Evolutionary conservation across 1,140 invertebrate genomes (phyloP), one percentile per base, ranked within the genome.

Genomic region (Micrasema longulum): DNA sequence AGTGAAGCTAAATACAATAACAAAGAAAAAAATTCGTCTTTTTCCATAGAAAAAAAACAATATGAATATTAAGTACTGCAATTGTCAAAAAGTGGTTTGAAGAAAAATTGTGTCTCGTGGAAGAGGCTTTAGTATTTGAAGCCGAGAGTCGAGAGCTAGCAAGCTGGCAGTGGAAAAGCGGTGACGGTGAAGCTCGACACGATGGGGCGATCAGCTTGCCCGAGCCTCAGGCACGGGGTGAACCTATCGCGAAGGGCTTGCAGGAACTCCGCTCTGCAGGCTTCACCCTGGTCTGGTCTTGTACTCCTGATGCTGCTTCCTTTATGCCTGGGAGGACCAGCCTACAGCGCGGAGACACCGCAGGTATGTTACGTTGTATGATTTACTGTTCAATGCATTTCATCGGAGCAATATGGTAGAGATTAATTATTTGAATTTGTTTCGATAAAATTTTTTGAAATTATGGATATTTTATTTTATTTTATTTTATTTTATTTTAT

Each of bases 211-310:
- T 12, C 35, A 10, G 38, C 76, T 69, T 55, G 77, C 77, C 86
- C 85, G 36, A 75, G 69, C 48, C 79, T 88, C 63, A 81, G 84
- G 78, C 86, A 88, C 78, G 82, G 86, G 64, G 87, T 87, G 53
- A 87, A 87, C 76, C 77, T 88, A 60, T 87, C 86, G 73, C 79
- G 86, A 70, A 81, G 87, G 48, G 87, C 87, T 9, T 88, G 87
- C 79, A 86, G 86, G 83, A n/a, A n/a, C n/a, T n/a, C n/a, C n/a
- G n/a, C n/a, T n/a, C n/a, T n/a, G n/a, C n/a, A n/a, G n/a, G n/a
- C n/a, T n/a, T n/a, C n/a, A n/a, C 20, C 57, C 0, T 35, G 77
- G 20, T 65, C 76, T 48, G 16, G 18, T 14, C 16, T 20, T 23
- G n/a, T 18, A 1, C 55, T 84, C 45, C 52, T 82, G 36, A 75